phyloP scores from a whole-genome alignment of 2,797 vertebrate species.

The Amblyraja radiata region DNA sequence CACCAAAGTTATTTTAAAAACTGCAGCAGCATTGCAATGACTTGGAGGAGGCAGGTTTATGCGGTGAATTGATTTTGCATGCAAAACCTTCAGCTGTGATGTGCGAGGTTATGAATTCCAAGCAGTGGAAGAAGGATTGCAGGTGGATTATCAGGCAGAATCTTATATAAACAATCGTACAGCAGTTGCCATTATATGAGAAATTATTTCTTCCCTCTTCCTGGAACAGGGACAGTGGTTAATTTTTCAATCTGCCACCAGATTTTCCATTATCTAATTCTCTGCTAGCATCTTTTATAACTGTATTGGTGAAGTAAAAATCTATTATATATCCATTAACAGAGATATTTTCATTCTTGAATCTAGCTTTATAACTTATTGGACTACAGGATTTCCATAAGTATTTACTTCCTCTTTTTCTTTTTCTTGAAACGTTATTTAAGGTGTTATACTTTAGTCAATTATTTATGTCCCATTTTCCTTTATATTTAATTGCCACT shows the following conservation, averaged over 20 bases:
- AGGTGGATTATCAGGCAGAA: conserved; percentile 16
- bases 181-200: not conserved
- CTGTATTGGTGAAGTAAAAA: conserved; percentile 14
- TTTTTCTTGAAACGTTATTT: conserved; percentile 7
- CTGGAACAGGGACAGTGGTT: not conserved
- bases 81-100: not conserved
- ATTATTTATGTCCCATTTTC: not conserved
- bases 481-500: not conserved
- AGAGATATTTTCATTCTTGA: conserved; percentile 7
- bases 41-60: not conserved
- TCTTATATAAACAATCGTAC: conserved; percentile 21
- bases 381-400: not conserved
- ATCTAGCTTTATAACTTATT: not conserved
- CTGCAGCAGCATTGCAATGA: not conserved
- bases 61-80: conserved; percentile 26
- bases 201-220: not conserved
- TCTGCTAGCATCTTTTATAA: not conserved
- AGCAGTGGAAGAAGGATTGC: not conserved
- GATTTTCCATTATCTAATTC: conserved; percentile 5
- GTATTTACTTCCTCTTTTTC: not conserved
- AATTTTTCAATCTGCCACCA: not conserved
- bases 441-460: not conserved
- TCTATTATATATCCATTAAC: conserved; percentile 28
- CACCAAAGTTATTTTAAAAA: not conserved
- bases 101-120: not conserved